phyloP scores from a whole-genome alignment of 2,888 invertebrate species.

The Lasioglossum morio region DNA sequence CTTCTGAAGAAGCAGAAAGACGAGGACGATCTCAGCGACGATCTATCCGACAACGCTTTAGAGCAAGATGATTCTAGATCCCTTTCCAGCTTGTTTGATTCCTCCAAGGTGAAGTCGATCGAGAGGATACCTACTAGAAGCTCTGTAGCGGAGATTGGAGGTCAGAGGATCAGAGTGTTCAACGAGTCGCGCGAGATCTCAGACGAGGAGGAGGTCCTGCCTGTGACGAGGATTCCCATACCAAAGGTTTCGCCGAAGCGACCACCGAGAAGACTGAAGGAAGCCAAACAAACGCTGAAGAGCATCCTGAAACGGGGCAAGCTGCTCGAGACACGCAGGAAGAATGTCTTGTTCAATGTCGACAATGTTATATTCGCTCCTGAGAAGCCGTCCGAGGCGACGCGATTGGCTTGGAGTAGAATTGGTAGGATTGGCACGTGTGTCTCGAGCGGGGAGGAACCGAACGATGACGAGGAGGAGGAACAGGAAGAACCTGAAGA shows the following conservation, averaged over 20 bases:
- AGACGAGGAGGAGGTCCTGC: constrained; percentile 75
- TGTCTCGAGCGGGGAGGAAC: constrained; percentile 34
- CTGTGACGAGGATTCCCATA: constrained; percentile 80
- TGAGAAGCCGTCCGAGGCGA: constrained; percentile 77
- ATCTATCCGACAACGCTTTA: constrained; percentile 82
- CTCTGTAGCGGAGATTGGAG: constrained; percentile 87
- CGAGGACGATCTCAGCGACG: constrained; percentile 84
- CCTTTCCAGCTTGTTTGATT: constrained; percentile 78
- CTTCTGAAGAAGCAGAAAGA: constrained; percentile 87
- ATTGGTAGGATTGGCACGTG: constrained; percentile 63
- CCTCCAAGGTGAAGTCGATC: constrained; percentile 83
- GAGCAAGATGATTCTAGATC: constrained; percentile 71
- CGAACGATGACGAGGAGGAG: constrained; percentile 39
- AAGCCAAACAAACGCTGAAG: constrained; percentile 80
- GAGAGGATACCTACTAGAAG: constrained; percentile 80
- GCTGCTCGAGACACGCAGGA: constrained; percentile 68
- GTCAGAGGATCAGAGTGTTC: constrained; percentile 89
- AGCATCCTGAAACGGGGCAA: constrained; percentile 79
- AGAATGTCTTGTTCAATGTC: constrained; percentile 82
- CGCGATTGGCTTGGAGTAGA: constrained; percentile 60
- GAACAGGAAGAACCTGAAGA: constrained; percentile 32
- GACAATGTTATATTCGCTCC: constrained; percentile 83
- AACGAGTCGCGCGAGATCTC: constrained; percentile 85
- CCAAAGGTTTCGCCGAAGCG: constrained; percentile 87
- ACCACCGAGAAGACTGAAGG: constrained; percentile 87